These are phyloP conservation scores for Oryctes rhinoceros DNA, from an alignment of 1,140 invertebrate species.

Conservation along the genomic window DNA sequence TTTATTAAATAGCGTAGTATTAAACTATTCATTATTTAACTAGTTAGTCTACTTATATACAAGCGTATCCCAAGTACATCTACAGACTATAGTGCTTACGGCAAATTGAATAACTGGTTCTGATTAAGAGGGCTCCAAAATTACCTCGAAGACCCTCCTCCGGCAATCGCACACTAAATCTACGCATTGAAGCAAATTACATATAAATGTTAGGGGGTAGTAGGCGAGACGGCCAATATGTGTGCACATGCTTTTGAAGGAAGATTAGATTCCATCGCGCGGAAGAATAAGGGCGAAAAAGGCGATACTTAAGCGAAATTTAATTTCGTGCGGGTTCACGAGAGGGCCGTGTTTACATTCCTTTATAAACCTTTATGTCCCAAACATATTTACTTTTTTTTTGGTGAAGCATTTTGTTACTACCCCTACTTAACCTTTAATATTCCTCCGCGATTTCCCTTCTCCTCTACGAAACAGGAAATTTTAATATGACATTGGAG, in stretches of 20 bases:
- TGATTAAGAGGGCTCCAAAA: constrained; percentile 5
- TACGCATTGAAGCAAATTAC: neutral
- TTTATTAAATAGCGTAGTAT: too few species aligned
- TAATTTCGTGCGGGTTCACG: neutral
- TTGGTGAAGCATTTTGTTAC: neutral
- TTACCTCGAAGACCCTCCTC: neutral
- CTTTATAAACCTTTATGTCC: neutral
- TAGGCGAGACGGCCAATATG: neutral
- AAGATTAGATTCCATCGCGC: constrained; percentile 10
- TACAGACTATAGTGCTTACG: neutral
- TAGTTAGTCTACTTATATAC: too few species aligned
- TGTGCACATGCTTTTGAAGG: neutral
- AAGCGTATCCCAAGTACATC: too few species aligned
- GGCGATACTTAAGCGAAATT: neutral
- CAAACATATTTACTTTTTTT: neutral
- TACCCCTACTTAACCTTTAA: neutral
- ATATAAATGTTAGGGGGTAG: neutral
- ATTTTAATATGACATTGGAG: neutral
- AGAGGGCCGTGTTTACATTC: neutral
- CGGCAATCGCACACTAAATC: neutral
- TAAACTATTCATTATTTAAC: too few species aligned
- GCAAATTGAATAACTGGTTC: neutral
- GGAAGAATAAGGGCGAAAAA: neutral
- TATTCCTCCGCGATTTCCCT: neutral
- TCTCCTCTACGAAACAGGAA: neutral